Conservation (phyloP, 2,888 invertebrate genomes). For the Tipula helvola region DNA sequence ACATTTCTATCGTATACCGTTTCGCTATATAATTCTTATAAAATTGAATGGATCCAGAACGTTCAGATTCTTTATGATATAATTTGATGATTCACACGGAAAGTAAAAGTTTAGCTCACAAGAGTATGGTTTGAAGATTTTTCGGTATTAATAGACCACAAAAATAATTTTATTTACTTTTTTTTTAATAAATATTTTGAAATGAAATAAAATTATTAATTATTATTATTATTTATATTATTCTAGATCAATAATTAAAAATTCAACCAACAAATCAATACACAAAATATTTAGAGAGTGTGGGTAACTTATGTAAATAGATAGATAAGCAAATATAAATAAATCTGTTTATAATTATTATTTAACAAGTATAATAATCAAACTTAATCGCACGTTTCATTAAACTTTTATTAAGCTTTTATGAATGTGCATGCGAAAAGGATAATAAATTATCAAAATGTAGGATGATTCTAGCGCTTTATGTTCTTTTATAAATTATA, state of each 20-base stretch:
- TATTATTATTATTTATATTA: background rate
- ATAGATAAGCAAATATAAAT: background rate
- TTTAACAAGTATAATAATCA: background rate
- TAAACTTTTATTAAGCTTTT: background rate
- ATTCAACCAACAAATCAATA: background rate
- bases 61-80: background rate
- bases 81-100: background rate
- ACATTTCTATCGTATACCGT: too few species aligned
- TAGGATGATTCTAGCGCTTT: background rate
- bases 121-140: background rate
- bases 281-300: background rate
- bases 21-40: background rate
- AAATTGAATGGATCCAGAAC: background rate
- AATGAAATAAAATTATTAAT: background rate
- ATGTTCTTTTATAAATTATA: background rate
- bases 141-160: background rate
- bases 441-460: background rate
- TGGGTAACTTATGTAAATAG: background rate
- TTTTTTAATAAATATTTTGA: background rate
- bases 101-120: background rate
- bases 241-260: background rate
- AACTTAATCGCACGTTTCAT: background rate
- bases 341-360: background rate
- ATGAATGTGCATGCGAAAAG: background rate
- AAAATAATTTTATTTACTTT: background rate